Evolutionary conservation across 1,140 invertebrate genomes (phyloP).

Genomic region (Lerema accius): DNA sequence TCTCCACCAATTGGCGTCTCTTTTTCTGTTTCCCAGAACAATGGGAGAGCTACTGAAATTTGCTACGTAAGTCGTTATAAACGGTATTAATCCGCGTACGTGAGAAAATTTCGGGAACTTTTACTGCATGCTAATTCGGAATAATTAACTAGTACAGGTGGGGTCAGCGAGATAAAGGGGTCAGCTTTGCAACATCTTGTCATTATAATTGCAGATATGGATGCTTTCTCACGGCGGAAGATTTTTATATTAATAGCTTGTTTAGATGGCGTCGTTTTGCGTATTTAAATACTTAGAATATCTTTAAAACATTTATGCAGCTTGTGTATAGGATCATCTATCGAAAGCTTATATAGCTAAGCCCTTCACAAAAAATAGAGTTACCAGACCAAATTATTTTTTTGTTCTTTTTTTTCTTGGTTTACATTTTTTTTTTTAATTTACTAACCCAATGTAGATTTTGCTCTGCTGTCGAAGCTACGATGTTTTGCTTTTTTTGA

Average conservation of each 20-base stretch:
- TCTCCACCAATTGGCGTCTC: neutral
- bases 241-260: neutral
- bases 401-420: too few relatives aligned
- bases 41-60: neutral
- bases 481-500: too few relatives aligned
- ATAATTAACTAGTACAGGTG: constrained; percentile 29
- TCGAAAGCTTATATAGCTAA: too few relatives aligned
- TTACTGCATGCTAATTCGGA: constrained; percentile 3
- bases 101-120: constrained; percentile 9
- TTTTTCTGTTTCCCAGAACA: neutral
- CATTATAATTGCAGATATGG: constrained; percentile 49
- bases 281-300: too few relatives aligned
- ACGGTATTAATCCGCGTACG: neutral
- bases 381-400: too few relatives aligned
- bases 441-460: too few relatives aligned
- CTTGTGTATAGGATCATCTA: too few relatives aligned
- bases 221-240: constrained; percentile 47
- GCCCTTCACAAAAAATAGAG: too few relatives aligned
- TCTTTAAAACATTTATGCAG: too few relatives aligned
- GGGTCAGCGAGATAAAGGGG: constrained; percentile 28
- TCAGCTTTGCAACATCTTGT: constrained; percentile 26
- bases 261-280: too few relatives aligned
- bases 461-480: too few relatives aligned
- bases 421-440: too few relatives aligned
- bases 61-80: neutral